Conservation (phyloP, 2,113 vertebrate genomes). For the Taurulus bubalis region DNA sequence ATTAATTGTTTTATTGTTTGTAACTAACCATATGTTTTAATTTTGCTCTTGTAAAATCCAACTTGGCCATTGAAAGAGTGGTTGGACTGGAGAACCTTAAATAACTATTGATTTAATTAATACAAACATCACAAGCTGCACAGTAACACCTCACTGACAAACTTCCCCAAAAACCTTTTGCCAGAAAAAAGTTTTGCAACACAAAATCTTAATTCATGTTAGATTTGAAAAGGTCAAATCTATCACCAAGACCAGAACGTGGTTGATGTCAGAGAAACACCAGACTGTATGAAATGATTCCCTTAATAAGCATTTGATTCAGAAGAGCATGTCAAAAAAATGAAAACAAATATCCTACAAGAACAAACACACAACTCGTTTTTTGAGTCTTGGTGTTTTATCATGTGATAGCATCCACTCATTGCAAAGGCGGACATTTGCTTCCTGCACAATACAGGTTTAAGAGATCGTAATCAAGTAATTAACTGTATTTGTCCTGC, state of each 20-base stretch:
- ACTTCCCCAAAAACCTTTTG: neutral
- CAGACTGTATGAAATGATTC: neutral
- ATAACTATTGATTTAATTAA: neutral
- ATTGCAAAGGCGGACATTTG: too few relatives aligned
- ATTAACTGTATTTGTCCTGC: neutral
- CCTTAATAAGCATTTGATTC: neutral
- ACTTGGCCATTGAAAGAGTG: neutral
- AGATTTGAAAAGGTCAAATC: neutral
- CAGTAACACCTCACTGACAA: neutral
- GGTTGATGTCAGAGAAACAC: neutral
- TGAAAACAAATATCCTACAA: neutral
- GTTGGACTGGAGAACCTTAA: neutral
- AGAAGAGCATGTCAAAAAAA: neutral
- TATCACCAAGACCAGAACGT: neutral
- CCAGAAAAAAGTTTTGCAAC: neutral
- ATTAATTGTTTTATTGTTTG: neutral
- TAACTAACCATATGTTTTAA: neutral
- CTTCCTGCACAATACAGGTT: neutral
- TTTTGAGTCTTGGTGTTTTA: too few relatives aligned
- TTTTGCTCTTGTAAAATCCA: neutral
- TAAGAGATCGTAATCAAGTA: neutral
- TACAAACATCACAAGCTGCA: neutral
- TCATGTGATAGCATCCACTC: too few relatives aligned
- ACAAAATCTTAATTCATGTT: neutral
- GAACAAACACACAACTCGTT: too few relatives aligned